phyloP scores from a whole-genome alignment of 2,888 invertebrate species.

The Drosophila infuscata region DNA sequence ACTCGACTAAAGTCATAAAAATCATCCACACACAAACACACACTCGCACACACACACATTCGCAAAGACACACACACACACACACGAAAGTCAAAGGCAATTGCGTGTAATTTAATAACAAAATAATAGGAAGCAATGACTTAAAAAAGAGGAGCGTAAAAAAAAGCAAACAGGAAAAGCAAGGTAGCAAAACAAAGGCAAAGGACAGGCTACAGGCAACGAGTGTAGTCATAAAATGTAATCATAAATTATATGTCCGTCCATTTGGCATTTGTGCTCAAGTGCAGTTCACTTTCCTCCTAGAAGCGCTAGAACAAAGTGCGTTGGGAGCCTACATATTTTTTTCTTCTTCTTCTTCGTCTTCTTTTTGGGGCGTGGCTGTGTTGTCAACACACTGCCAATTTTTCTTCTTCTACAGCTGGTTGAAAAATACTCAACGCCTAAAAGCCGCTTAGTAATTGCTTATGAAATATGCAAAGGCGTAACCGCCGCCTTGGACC shows the following conservation, averaged over 20 bases:
- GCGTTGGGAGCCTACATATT: conserved; percentile 21
- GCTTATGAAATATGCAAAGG: conserved; percentile 83
- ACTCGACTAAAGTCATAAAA: conserved; percentile 64
- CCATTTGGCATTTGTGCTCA: conserved; percentile 57
- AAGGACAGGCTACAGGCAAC: conserved; percentile 20
- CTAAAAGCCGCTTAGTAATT: conserved; percentile 80
- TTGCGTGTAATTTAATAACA: conserved; percentile 77
- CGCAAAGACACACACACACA: conserved; percentile 23
- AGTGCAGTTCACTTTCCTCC: conserved; percentile 26
- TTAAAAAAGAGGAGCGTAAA: conserved; percentile 54
- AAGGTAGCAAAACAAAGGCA: conserved; percentile 22
- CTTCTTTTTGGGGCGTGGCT: conserved; percentile 31
- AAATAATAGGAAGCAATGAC: conserved; percentile 80
- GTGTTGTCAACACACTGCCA: conserved; percentile 60
- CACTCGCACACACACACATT: conserved; percentile 19
- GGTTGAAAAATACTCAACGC: conserved; percentile 57
- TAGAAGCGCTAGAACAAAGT: conserved; percentile 7
- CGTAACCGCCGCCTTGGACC: conserved; percentile 54
- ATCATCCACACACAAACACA: conserved; percentile 48
- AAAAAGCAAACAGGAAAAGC: conserved; percentile 34
- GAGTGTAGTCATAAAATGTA: conserved; percentile 70
- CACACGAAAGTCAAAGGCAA: conserved; percentile 59
- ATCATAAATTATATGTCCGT: conserved; percentile 72
- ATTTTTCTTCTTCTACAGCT: conserved; percentile 40
- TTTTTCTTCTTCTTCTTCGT: conserved; percentile 1